phyloP scores from a whole-genome alignment of 2,113 vertebrate genomes.

The Malurus elegans region DNA sequence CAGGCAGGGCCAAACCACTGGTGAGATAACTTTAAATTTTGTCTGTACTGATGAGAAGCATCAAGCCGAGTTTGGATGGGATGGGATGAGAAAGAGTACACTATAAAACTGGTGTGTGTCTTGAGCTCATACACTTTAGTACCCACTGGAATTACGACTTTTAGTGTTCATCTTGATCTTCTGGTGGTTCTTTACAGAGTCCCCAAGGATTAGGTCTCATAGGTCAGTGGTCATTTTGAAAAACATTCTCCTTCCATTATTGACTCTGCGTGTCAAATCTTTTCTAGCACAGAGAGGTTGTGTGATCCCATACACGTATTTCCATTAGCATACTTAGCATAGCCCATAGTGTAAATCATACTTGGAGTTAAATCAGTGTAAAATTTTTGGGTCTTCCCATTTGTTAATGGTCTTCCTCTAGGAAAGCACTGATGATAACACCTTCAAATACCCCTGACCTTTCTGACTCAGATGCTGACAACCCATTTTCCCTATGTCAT shows the following conservation, averaged over 20 bases:
- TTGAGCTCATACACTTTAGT: background rate
- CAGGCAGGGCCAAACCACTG: background rate
- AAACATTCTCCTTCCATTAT: background rate
- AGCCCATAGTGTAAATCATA: background rate
- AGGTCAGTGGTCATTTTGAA: background rate
- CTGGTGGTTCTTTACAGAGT: background rate
- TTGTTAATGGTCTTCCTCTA: background rate
- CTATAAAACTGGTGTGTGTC: background rate
- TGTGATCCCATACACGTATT: background rate
- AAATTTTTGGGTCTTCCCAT: background rate
- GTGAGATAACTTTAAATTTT: background rate
- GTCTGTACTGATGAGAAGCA: background rate
- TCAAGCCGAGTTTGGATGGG: background rate
- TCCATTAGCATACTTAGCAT: background rate
- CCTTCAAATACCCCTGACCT: background rate
- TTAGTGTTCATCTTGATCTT: background rate
- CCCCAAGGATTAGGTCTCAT: background rate
- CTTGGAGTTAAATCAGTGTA: background rate
- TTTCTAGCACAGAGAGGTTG: background rate
- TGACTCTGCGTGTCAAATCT: background rate
- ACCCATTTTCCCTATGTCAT: background rate
- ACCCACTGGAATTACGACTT: rapidly evolving
- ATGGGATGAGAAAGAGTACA: background rate
- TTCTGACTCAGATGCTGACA: background rate
- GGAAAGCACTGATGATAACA: background rate